Conservation (phyloP, 2,797 vertebrate species). For the Sparidentex hasta region DNA sequence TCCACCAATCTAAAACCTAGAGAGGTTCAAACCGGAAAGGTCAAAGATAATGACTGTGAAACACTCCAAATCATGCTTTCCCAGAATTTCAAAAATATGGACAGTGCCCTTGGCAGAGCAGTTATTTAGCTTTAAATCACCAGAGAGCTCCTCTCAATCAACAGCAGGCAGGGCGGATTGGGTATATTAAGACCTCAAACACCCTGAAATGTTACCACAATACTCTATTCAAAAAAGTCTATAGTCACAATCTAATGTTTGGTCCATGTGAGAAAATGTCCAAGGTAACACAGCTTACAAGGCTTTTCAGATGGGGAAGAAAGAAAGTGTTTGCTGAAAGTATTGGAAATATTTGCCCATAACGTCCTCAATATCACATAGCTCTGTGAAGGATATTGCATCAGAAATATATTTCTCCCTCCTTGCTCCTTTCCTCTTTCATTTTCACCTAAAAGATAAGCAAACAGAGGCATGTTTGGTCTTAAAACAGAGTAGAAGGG, state of each 20-base stretch:
- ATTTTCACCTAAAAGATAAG: slow-evolving; percentile 10
- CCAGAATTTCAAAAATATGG: slow-evolving; percentile 65
- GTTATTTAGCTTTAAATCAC: slow-evolving; percentile 68
- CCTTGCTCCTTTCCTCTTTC: slow-evolving; percentile 4
- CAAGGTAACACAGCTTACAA: slow-evolving; percentile 26
- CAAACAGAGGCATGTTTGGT: slow-evolving; percentile 16
- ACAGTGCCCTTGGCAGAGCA: slow-evolving; percentile 59
- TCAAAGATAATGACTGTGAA: slow-evolving; percentile 76
- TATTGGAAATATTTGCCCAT: slow-evolving; percentile 9
- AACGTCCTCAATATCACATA: slow-evolving; percentile 1
- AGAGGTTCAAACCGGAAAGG: slow-evolving; percentile 73
- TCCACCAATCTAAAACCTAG: slow-evolving; percentile 72
- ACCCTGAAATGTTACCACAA: slow-evolving; percentile 39
- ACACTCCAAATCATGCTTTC: slow-evolving; percentile 71
- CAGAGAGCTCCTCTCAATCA: slow-evolving; percentile 66
- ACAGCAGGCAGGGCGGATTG: slow-evolving; percentile 31
- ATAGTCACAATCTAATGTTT: not conserved
- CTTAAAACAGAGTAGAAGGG: slow-evolving; percentile 7
- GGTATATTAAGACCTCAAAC: slow-evolving; percentile 49
- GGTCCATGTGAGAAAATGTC: slow-evolving; percentile 19
- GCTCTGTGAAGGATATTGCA: slow-evolving; percentile 4
- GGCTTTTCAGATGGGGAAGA: not conserved
- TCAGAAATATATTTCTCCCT: not conserved
- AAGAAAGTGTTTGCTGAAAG: slow-evolving; percentile 4
- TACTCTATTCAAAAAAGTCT: slow-evolving; percentile 11